Conservation (phyloP, 1,140 invertebrate species). For the Drosophila sp. region DNA sequence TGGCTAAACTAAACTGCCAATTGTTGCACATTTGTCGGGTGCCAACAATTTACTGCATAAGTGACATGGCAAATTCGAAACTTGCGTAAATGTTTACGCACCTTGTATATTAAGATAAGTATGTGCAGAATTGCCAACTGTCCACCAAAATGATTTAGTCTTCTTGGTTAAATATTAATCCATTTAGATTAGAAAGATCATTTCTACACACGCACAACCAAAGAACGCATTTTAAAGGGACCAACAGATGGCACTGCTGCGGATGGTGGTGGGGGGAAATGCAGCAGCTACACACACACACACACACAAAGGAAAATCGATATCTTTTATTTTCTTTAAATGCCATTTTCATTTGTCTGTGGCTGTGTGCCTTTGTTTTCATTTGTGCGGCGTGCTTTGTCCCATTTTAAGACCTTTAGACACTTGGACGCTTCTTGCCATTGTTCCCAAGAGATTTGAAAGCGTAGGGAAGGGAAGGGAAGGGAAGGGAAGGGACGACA, state of each 20-base stretch:
- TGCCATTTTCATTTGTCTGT: conserved; percentile 71
- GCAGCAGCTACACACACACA: conserved; percentile 34
- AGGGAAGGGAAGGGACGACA: conserved; percentile 9
- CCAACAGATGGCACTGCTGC: conserved; percentile 68
- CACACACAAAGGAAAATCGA: conserved; percentile 59
- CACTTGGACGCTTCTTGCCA: conserved; percentile 46
- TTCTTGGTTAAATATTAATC: conserved; percentile 4
- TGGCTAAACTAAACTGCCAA: too few species aligned
- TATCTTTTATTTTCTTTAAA: conserved; percentile 70
- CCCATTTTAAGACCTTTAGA: conserved; percentile 72
- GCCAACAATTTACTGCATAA: too few species aligned
- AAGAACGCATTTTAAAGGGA: conserved; percentile 29
- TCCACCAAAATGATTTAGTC: too few species aligned
- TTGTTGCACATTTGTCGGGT: too few species aligned
- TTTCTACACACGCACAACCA: conserved; percentile 24
- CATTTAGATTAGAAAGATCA: conserved; percentile 34
- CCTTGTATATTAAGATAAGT: too few species aligned
- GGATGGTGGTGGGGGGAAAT: conserved; percentile 38
- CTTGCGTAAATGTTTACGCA: too few species aligned
- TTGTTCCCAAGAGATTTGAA: conserved; percentile 66
- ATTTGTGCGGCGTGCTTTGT: conserved; percentile 74
- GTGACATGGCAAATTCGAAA: too few species aligned
- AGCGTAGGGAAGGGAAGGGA: too few species aligned
- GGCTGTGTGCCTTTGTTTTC: conserved; percentile 67
- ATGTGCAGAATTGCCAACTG: too few species aligned